A percentile compares a stretch with the other conserved stretches of the same genome.
Conservation (phyloP, 1,140 invertebrate genomes). For the Cotesia vestalis region DNA sequence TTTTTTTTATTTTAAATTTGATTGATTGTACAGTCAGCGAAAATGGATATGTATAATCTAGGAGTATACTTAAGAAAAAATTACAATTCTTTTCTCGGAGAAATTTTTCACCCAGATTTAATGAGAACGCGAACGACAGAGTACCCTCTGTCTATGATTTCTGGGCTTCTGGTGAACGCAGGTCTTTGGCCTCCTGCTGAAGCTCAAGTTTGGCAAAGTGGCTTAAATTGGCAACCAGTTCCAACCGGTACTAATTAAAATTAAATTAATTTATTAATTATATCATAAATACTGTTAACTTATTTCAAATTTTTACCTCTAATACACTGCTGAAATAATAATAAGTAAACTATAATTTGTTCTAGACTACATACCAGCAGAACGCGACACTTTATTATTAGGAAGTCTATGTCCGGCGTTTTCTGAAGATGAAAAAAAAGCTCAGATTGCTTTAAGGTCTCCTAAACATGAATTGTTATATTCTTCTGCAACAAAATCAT, state of each 20-base stretch:
- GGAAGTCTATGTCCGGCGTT: slow-evolving; percentile 56
- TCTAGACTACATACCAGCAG: slow-evolving; percentile 47
- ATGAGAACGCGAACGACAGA: slow-evolving; percentile 64
- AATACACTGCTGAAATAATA: slow-evolving; percentile 8
- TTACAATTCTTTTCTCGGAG: slow-evolving; percentile 51
- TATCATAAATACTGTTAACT: too few relatives aligned
- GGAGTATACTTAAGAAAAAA: slow-evolving; percentile 50
- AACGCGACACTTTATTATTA: slow-evolving; percentile 50
- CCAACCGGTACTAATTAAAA: slow-evolving; percentile 51
- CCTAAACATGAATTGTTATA: slow-evolving; percentile 42
- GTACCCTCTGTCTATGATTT: slow-evolving; percentile 67
- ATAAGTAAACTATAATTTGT: slow-evolving; percentile 9
- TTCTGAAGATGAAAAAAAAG: slow-evolving; percentile 30
- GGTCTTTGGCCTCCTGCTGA: slow-evolving; percentile 64
- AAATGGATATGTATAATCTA: slow-evolving; percentile 50
- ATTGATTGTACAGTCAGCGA: slow-evolving; percentile 41
- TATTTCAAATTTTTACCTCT: slow-evolving; percentile 18
- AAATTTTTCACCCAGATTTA: slow-evolving; percentile 53
- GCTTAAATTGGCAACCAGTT: slow-evolving; percentile 70
- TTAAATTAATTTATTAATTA: too few relatives aligned
- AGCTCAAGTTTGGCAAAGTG: slow-evolving; percentile 58
- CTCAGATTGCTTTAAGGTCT: neutral
- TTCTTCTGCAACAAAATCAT: slow-evolving; percentile 42
- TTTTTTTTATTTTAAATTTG: slow-evolving; percentile 16
- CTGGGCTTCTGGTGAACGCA: slow-evolving; percentile 67